Percentiles rank a stretch among this genome's conserved stretches.
These are phyloP conservation scores for Amphipoea oculea DNA, from an alignment of 2,888 invertebrate species.

Conservation along the genomic window DNA sequence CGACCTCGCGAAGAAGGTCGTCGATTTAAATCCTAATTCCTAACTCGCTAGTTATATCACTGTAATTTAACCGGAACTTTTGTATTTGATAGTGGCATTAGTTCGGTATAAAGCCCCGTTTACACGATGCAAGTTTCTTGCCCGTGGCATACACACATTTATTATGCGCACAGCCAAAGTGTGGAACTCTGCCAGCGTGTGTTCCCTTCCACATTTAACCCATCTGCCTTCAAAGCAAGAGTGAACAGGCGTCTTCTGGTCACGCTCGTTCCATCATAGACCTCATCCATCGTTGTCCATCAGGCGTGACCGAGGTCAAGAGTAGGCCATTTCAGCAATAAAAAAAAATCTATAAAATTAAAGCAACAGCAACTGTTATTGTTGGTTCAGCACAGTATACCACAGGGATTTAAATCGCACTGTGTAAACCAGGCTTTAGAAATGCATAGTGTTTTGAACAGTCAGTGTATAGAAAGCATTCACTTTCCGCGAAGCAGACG, in stretches of 20 bases:
- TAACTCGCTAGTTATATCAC: conserved; percentile 29
- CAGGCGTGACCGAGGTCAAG: background rate
- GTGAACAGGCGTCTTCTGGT: background rate
- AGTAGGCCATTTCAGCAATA: background rate
- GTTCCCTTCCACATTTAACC: background rate
- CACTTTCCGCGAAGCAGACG: no score
- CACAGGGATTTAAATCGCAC: no score
- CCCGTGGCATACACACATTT: background rate
- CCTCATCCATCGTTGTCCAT: no score
- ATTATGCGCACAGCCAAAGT: background rate
- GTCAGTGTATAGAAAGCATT: no score
- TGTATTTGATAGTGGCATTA: background rate
- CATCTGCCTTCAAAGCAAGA: background rate
- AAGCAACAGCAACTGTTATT: no score
- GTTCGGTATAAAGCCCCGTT: background rate
- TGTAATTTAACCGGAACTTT: background rate
- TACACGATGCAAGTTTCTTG: background rate
- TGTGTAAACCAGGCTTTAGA: no score
- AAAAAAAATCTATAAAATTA: no score
- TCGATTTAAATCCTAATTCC: conserved; percentile 46
- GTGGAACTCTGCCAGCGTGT: background rate
- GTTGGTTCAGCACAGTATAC: no score
- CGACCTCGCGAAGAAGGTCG: conserved; percentile 63
- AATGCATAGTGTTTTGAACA: no score
- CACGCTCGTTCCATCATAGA: background rate